Conservation (phyloP, 2,888 invertebrate species). For the Teleiodes luculella region DNA sequence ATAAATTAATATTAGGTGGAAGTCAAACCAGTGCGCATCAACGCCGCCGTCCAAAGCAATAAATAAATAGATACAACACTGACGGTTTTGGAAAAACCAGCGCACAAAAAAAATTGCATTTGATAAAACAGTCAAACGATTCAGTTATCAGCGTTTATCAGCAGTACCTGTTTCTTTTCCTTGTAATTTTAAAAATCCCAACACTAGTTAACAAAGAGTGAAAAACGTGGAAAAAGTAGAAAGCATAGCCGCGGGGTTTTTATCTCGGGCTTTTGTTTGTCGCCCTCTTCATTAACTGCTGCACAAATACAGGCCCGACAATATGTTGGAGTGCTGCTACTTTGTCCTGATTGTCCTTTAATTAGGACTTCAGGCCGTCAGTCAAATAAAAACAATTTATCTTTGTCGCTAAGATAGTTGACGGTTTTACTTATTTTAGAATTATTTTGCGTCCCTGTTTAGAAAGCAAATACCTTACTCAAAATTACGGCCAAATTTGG, state of each 20-base stretch:
- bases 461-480: too few species aligned
- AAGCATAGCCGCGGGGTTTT: conserved; percentile 30
- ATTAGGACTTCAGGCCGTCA: conserved; percentile 1
- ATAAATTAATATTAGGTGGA: too few species aligned
- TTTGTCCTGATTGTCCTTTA: conserved; percentile 13
- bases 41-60: too few species aligned
- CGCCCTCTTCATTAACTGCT: conserved; percentile 36
- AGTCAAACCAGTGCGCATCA: too few species aligned
- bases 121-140: neutral
- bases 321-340: conserved; percentile 27
- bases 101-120: neutral
- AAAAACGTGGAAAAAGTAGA: conserved; percentile 31
- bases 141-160: too few species aligned
- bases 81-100: too few species aligned
- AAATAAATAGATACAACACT: too few species aligned
- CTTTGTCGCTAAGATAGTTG: neutral
- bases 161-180: neutral
- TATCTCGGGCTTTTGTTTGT: conserved; percentile 40
- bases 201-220: conserved; percentile 9
- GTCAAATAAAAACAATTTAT: conserved; percentile 26
- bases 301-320: conserved; percentile 27
- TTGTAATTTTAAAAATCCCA: neutral
- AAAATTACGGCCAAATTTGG: too few species aligned
- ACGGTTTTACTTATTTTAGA: too few species aligned
- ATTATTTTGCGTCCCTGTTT: too few species aligned